A percentile compares a stretch with the other conserved stretches of the same genome.
Evolutionary conservation across 64 coral and sea anemone species (phyloP).

Genomic region (Astreopora myriophthalma): DNA sequence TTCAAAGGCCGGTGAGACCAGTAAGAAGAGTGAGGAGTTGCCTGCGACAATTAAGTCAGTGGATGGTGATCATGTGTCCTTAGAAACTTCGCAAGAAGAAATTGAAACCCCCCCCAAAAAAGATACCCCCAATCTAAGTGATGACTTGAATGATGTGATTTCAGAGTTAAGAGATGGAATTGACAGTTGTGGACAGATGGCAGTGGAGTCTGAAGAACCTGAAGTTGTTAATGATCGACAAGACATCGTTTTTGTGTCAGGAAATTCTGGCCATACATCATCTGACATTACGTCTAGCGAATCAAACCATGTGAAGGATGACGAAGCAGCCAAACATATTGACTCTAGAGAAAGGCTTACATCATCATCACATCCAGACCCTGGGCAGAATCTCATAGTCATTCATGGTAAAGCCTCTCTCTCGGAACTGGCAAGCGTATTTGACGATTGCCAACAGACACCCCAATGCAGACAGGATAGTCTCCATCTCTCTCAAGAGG

Average conservation of each 20-base stretch:
- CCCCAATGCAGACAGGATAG: too few species aligned
- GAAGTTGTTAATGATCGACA: neutral
- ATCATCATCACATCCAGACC: neutral
- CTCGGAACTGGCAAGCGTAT: neutral
- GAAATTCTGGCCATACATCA: neutral
- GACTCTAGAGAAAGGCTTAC: neutral
- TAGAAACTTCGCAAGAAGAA: neutral
- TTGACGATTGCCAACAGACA: neutral
- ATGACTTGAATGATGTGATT: too few species aligned
- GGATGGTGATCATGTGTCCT: neutral
- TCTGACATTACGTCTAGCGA: neutral
- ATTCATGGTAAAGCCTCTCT: neutral
- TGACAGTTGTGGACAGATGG: neutral
- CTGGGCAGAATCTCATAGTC: neutral
- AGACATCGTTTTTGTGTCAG: neutral
- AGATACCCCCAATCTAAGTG: too few species aligned
- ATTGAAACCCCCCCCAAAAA: neutral
- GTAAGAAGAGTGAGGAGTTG: neutral
- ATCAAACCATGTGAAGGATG: neutral
- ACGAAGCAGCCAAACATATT: neutral
- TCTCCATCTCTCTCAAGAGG: neutral
- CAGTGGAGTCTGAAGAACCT: neutral
- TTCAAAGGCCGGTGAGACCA: neutral
- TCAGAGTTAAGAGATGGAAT: neutral
- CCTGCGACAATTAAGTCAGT: neutral